Evolutionary conservation across 2,113 vertebrate genomes (phyloP).

Genomic region (Todiramphus chloris): DNA sequence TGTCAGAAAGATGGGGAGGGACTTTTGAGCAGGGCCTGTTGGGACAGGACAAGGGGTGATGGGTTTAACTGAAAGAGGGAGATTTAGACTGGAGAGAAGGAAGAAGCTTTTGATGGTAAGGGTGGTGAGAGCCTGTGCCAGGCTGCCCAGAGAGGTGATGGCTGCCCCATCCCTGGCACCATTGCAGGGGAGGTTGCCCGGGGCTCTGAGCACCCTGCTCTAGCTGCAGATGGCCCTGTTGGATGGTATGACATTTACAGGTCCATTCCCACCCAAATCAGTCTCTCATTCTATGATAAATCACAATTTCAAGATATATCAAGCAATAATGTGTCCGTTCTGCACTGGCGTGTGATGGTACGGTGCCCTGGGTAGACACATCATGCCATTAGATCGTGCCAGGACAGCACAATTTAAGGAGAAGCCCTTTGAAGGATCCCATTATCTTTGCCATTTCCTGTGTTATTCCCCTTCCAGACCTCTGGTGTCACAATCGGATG

Average conservation of each 20-base stretch:
- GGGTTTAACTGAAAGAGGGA: no score
- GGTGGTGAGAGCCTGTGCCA: no score
- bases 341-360: accelerated
- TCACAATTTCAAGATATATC: accelerated
- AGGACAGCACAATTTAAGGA: neutral
- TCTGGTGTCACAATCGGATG: accelerated
- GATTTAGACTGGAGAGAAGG: no score
- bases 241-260: neutral
- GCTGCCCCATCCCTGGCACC: no score
- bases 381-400: accelerated
- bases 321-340: neutral
- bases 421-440: accelerated
- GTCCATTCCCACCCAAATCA: neutral
- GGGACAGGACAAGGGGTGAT: no score
- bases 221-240: neutral
- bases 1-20: no score
- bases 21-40: no score
- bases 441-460: neutral
- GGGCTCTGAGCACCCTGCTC: neutral
- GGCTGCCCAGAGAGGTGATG: no score
- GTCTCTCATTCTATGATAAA: neutral
- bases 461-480: accelerated
- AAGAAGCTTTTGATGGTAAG: no score
- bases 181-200: no score
- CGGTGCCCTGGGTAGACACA: accelerated